Percentiles rank a stretch among this genome's conserved stretches.
These are phyloP conservation scores for Ostrea denselamellosa DNA, from an alignment of 1,140 invertebrate genomes.

Conservation along the genomic window DNA sequence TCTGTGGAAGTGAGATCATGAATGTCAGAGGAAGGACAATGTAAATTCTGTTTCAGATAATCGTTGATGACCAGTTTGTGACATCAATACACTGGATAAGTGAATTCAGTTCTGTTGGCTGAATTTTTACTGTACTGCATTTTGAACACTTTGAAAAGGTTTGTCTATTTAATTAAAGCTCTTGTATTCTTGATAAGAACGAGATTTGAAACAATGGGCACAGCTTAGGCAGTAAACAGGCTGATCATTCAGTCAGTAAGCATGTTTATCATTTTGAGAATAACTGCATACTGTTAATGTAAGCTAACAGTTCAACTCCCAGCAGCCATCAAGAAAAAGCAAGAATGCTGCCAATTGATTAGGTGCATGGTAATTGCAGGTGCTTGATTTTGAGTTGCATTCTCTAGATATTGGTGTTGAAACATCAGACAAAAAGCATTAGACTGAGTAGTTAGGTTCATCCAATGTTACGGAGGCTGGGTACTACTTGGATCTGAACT, in stretches of 20 bases:
- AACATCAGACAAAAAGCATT: background rate
- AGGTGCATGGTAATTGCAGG: slow-evolving; percentile 3
- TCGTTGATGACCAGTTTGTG: too few species aligned
- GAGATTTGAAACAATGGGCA: too few species aligned
- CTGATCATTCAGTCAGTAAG: too few species aligned
- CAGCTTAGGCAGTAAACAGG: too few species aligned
- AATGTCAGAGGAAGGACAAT: background rate
- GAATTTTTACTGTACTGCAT: too few species aligned
- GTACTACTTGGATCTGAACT: background rate
- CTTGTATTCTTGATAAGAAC: too few species aligned
- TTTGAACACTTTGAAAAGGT: too few species aligned
- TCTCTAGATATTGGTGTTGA: slow-evolving; percentile 23
- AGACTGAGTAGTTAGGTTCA: background rate
- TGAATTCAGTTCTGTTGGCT: too few species aligned
- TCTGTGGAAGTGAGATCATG: background rate
- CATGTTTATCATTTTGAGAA: slow-evolving; percentile 16
- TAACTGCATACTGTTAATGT: background rate
- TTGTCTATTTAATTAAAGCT: too few species aligned
- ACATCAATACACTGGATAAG: too few species aligned
- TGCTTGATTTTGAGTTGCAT: slow-evolving; percentile 3
- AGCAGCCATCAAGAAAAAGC: background rate
- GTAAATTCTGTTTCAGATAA: too few species aligned
- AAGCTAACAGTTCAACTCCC: background rate
- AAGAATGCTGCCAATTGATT: slow-evolving; percentile 7
- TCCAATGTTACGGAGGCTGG: background rate